phyloP scores from a whole-genome alignment of 2,113 vertebrate species.

The Esox niger region DNA sequence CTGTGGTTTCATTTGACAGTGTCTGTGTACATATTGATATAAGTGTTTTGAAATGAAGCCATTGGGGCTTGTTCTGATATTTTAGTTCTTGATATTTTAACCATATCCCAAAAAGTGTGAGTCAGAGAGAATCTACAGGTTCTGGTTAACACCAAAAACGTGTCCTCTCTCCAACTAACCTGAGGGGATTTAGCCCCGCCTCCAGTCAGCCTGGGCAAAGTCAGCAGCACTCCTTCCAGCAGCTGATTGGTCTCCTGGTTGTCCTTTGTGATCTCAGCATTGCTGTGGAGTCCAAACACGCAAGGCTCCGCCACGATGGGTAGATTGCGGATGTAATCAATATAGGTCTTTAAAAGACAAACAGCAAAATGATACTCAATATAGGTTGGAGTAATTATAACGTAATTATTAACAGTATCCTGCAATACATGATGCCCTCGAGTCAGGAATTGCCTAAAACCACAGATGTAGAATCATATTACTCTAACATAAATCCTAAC shows the following conservation, averaged over 20 bases:
- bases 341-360: slow-evolving; percentile 71
- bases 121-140: neutral
- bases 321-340: slow-evolving; percentile 81
- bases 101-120: neutral
- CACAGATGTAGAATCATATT: neutral
- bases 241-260: slow-evolving; percentile 94
- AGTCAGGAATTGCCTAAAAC: too few relatives aligned
- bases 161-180: slow-evolving; percentile 66
- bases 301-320: slow-evolving; percentile 83
- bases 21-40: too few relatives aligned
- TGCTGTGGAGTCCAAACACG: slow-evolving; percentile 91
- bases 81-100: too few relatives aligned
- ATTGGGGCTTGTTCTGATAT: neutral
- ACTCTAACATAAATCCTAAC: too few relatives aligned
- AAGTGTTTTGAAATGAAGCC: too few relatives aligned
- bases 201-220: slow-evolving; percentile 83
- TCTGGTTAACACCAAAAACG: too few relatives aligned
- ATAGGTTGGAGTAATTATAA: too few relatives aligned
- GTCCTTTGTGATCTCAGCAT: slow-evolving; percentile 92
- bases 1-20: too few relatives aligned
- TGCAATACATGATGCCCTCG: too few relatives aligned
- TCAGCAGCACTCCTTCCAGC: slow-evolving; percentile 83
- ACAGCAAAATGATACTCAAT: too few relatives aligned
- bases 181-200: slow-evolving; percentile 84
- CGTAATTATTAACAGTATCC: neutral